Evolutionary conservation across 2,113 vertebrate species (phyloP).

Genomic region (Dasyornis broadbenti): DNA sequence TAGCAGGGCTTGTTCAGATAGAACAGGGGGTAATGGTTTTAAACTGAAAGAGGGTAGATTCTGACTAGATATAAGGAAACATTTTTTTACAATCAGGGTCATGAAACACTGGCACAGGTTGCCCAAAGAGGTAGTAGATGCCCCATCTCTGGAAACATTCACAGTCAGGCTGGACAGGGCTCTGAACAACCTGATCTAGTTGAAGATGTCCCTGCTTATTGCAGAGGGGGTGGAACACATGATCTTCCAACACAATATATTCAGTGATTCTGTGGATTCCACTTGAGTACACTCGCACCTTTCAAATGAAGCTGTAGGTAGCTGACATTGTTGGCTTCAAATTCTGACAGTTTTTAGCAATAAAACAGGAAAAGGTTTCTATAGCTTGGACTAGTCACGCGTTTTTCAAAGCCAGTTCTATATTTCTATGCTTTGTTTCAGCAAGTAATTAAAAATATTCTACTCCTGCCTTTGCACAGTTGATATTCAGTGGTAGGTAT

Average conservation of each 20-base stretch:
- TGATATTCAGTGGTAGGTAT: background rate
- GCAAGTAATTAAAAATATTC: background rate
- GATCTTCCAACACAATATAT: background rate
- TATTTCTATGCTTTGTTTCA: background rate
- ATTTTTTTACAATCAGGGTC: too few relatives aligned
- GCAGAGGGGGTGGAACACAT: rapidly evolving
- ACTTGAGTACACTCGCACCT: background rate
- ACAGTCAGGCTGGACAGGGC: too few relatives aligned
- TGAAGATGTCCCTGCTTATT: background rate
- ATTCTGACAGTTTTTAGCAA: background rate
- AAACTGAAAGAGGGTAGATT: too few relatives aligned
- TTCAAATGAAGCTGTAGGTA: background rate
- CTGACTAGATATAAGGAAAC: too few relatives aligned
- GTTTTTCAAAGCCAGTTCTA: background rate
- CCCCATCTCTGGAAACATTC: too few relatives aligned
- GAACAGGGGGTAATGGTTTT: too few relatives aligned
- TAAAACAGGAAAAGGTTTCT: background rate
- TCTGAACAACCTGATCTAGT: background rate
- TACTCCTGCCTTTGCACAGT: background rate
- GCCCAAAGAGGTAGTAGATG: too few relatives aligned
- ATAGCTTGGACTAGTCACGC: background rate
- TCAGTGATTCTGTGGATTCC: background rate
- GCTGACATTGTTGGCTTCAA: background rate
- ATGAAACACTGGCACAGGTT: too few relatives aligned
- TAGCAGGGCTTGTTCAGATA: too few relatives aligned